Evolutionary conservation across 2,888 invertebrate genomes (phyloP), one percentile per base, ranked within the genome.

Genomic region (Cotesia congregata): DNA sequence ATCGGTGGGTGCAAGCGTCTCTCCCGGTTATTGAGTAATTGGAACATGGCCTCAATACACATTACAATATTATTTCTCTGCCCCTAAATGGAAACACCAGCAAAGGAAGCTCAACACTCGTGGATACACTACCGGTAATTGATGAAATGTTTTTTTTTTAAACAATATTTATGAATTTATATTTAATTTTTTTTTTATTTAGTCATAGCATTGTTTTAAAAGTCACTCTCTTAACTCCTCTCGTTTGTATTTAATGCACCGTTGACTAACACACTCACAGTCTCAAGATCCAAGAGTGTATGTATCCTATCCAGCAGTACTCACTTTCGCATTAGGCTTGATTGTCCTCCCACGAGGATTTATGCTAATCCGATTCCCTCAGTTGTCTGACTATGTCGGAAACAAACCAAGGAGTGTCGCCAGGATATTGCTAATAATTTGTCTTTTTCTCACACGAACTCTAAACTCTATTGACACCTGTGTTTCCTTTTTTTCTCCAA

Each of bases 1-100:
- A 72, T 62, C 70, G 83, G 86, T 86, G 85, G 87, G 85, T 87
- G 83, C 83, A 81, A 67, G 69, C 61, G 15, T 65, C 40, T 76
- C 15, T 50, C 62, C 67, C 39, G 60, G 72, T 82, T 82, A 83
- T 88, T 87, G 87, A 88, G 88, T 88, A 88, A 88, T 88, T 88
- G 87, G 88, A 88, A 88, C 88, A 87, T 84, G 86, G 86, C 86
- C 87, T 88, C 85, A 85, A 85, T 81, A 50, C 12, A 50, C 12
- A 50, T 50, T 12, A 50, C 50, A 50, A 6, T 50, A 50, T 50
- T 50, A 7, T 85, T 85, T 86, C 88, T 86, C 86, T 84, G 82
- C 82, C 86, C 87, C 84, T 86, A 87, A 85, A 88, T 86, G 87
- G 88, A 80, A 85, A 87, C 80, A 86, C 86, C 86, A 12, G 9